phyloP scores from a whole-genome alignment of 2,888 invertebrate species.

The Caenorhabditis japonica region DNA sequence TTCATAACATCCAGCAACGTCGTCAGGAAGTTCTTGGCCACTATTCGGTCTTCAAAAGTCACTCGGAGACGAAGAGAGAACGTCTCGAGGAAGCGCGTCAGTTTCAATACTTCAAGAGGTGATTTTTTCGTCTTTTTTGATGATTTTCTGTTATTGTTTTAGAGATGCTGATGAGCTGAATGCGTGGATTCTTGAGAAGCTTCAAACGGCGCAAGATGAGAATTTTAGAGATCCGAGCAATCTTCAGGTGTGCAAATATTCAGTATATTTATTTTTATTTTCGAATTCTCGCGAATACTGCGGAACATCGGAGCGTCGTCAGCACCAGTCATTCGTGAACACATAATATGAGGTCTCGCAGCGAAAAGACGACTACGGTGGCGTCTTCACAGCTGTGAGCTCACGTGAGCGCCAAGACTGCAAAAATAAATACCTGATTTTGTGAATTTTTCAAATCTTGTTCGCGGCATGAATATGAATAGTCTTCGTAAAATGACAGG shows the following conservation, averaged over 20 bases:
- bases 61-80: constrained; percentile 92
- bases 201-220: constrained; percentile 98
- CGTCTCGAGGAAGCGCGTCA: constrained; percentile 97
- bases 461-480: no score
- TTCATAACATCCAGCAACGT: constrained; percentile 97
- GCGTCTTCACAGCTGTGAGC: constrained; percentile 25
- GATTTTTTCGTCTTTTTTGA: neutral
- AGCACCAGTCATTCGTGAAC: no score
- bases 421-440: constrained; percentile 23
- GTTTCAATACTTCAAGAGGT: constrained; percentile 96
- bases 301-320: no score
- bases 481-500: no score
- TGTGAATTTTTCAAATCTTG: constrained; percentile 13
- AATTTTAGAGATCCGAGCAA: constrained; percentile 99
- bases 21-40: constrained; percentile 91
- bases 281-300: no score
- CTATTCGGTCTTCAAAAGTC: constrained; percentile 95
- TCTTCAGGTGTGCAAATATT: constrained; percentile 88
- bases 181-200: constrained; percentile 97
- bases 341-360: constrained; percentile 33
- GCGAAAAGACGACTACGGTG: no score
- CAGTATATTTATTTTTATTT: no score
- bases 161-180: constrained; percentile 96
- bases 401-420: no score
- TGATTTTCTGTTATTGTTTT: constrained; percentile 1